Base-by-base conservation (phyloP, 2,113 vertebrate species). In the Odontophorus gujanensis region DNA sequence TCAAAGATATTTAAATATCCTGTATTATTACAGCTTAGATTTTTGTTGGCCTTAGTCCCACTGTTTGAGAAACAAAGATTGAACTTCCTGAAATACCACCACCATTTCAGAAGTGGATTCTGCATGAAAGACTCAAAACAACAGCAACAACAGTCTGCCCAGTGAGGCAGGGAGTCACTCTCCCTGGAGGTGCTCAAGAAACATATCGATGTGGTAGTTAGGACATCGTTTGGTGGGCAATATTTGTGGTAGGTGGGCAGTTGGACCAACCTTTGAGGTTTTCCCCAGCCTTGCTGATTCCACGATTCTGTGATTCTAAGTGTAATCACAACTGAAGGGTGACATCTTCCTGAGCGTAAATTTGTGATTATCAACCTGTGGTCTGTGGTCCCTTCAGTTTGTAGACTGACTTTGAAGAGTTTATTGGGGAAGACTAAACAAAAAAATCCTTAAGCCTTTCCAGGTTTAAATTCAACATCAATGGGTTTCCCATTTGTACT, bases 301-400 rank as follows among this genome's bases (percentile, higher is more conserved):
- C 14, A 51, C 26, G 25, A 26, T 26, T 51, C 50, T 26, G 15
- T 51, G 50, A 51, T 53, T 53, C 26, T 53, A 53, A 79, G 32
- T 40, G 21, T 47, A 62, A 51, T 11, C 40, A 26, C 73, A 75
- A 85, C 78, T 65, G 45, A 81, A 66, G 40, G 85, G 63, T 87
- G 91, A 61, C 21, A 53, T 62, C 42, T 57, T 91, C 66, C 71
- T 82, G 71, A 89, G 20, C 20, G 3, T n/a, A 61, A 48, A 48
- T 40, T 22, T 84, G 87, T 81, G 72, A 28, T 65, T 96, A 81
- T 75, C 62, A 93, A 48, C 65, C 42, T 81, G 87, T 65, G 83
- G 74, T 78, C 74, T 93, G 62, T 0, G 22, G 87, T 82, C 36
- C 61, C 73, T 85, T 50, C 15, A 89, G 24, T 58, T 85, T 89